Percentiles rank a stretch among this genome's conserved stretches.
These are phyloP conservation scores for Lethenteron camtschaticum DNA, from an alignment of 2,113 vertebrate genomes.

Conservation along the genomic window DNA sequence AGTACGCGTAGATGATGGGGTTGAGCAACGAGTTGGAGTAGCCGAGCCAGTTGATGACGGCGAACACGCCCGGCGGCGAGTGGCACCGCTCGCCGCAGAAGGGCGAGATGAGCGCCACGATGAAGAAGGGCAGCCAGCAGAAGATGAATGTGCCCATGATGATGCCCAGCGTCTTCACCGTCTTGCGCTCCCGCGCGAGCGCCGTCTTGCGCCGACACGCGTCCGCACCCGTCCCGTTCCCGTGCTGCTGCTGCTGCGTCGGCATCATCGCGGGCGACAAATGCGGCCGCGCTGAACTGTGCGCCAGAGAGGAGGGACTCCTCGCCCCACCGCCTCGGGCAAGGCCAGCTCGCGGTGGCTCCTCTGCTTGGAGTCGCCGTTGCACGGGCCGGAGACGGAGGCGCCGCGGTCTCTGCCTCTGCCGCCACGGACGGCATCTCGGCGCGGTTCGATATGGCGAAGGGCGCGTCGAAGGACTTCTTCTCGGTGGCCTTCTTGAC, in stretches of 20 bases:
- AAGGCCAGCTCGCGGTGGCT: background rate
- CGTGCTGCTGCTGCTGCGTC: background rate
- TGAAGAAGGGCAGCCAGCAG: conserved; percentile 95
- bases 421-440: background rate
- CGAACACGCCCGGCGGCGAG: conserved; percentile 56
- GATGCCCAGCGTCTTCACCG: conserved; percentile 84
- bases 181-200: conserved; percentile 69
- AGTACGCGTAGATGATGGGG: conserved; percentile 91
- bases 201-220: conserved; percentile 41
- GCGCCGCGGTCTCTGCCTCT: too few relatives aligned
- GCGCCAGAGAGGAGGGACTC: background rate
- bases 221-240: background rate
- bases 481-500: conserved; percentile 52
- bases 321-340: background rate
- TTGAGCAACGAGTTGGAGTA: conserved; percentile 95
- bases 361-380: background rate
- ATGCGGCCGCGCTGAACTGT: too few relatives aligned
- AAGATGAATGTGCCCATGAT: conserved; percentile 97
- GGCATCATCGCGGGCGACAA: background rate
- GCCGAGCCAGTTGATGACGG: conserved; percentile 86
- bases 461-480: background rate
- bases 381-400: background rate
- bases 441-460: background rate
- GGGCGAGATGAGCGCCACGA: conserved; percentile 70
- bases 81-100: conserved; percentile 62